phyloP scores from a whole-genome alignment of 1,140 invertebrate species.

The Chymomyza costata region DNA sequence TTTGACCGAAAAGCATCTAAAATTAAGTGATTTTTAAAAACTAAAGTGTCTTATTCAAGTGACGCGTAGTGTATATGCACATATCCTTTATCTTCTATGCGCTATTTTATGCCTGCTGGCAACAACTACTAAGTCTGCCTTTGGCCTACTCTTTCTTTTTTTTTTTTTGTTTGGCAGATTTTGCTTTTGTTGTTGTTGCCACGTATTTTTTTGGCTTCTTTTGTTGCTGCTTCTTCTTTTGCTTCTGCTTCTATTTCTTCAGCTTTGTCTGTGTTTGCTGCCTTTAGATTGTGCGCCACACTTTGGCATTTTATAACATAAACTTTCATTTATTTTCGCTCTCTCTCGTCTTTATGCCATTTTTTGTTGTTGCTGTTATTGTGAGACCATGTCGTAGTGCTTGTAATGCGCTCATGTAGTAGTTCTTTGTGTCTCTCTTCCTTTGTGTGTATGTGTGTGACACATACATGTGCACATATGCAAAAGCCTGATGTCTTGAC shows the following conservation, averaged over 20 bases:
- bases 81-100: constrained; percentile 69
- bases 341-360: constrained; percentile 33
- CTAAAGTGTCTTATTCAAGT: too few relatives aligned
- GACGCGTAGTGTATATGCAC: constrained; percentile 1
- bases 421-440: constrained; percentile 13
- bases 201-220: neutral
- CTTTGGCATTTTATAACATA: constrained; percentile 72
- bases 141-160: constrained; percentile 20
- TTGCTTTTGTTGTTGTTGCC: neutral
- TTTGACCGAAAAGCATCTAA: too few relatives aligned
- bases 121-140: constrained; percentile 30
- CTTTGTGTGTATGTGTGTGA: constrained; percentile 8
- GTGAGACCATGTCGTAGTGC: constrained; percentile 41
- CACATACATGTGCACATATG: constrained; percentile 40
- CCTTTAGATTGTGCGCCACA: constrained; percentile 67
- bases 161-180: neutral
- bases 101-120: constrained; percentile 61
- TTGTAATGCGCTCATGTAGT: constrained; percentile 53
- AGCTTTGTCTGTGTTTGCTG: constrained; percentile 18
- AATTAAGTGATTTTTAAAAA: too few relatives aligned
- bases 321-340: constrained; percentile 69
- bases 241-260: constrained; percentile 17
- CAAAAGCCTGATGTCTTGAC: constrained; percentile 59
- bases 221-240: constrained; percentile 30
- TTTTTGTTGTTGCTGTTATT: constrained; percentile 18